These are phyloP conservation scores for Caenorhabditis japonica DNA, from an alignment of 2,888 invertebrate species.

Conservation along the genomic window DNA sequence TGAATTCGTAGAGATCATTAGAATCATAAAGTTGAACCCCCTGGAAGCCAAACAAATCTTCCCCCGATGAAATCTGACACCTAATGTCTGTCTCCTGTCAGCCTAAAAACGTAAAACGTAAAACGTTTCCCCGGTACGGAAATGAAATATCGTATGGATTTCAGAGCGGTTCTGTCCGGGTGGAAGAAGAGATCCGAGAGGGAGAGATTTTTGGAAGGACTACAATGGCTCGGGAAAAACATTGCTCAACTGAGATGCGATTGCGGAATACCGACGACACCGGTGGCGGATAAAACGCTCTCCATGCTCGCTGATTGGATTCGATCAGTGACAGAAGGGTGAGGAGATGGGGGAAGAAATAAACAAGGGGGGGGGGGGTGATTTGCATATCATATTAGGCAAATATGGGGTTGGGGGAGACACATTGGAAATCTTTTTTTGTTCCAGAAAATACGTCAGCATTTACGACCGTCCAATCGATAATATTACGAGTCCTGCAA, in stretches of 20 bases:
- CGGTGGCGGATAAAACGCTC: conserved; percentile 55
- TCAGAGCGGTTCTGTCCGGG: conserved; percentile 47
- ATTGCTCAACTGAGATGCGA: conserved; percentile 84
- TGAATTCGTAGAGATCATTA: too few relatives aligned
- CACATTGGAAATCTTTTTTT: too few relatives aligned
- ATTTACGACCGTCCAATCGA: conserved; percentile 41
- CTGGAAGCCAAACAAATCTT: too few relatives aligned
- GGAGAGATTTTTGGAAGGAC: conserved; percentile 48
- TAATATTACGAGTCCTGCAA: conserved; percentile 29
- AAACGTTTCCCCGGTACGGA: too few relatives aligned
- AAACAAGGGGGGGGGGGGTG: neutral
- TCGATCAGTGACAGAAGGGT: conserved; percentile 46
- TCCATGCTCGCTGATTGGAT: conserved; percentile 51
- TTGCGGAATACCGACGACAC: conserved; percentile 61
- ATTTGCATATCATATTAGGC: neutral
- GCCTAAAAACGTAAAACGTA: too few relatives aligned
- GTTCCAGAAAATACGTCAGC: conserved; percentile 46
- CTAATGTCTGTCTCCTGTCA: too few relatives aligned
- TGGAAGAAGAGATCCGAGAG: conserved; percentile 50
- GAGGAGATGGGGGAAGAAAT: conserved; percentile 4
- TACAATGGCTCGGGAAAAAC: conserved; percentile 80
- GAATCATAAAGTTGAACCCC: too few relatives aligned
- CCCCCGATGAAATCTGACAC: too few relatives aligned
- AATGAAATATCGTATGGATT: conserved; percentile 6
- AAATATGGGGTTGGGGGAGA: too few relatives aligned